Percentiles rank a stretch among this genome's conserved stretches.
phyloP scores from a whole-genome alignment of 2,888 invertebrate species.

The Catocala fraxini region DNA sequence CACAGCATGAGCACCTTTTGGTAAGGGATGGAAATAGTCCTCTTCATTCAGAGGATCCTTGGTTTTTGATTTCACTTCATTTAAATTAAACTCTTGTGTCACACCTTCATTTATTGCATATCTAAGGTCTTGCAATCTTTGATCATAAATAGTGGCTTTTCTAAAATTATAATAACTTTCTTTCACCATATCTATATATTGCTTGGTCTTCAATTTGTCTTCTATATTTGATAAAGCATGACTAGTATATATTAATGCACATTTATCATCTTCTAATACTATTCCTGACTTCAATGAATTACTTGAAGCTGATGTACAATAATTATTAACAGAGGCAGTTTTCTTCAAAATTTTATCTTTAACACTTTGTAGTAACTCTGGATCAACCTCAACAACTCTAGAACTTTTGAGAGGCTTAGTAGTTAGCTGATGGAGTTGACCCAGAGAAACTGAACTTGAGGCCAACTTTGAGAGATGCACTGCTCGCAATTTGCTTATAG shows the following conservation, averaged over 20 bases:
- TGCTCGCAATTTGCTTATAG: constrained; percentile 90
- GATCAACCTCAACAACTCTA: constrained; percentile 71
- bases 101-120: constrained; percentile 84
- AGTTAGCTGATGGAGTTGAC: constrained; percentile 88
- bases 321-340: constrained; percentile 37
- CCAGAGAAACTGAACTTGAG: constrained; percentile 85
- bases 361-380: constrained; percentile 76
- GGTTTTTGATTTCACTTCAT: constrained; percentile 36
- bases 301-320: constrained; percentile 34
- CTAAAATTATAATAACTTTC: constrained; percentile 84
- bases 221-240: constrained; percentile 70
- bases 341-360: constrained; percentile 79
- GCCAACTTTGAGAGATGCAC: constrained; percentile 90
- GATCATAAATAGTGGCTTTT: constrained; percentile 80
- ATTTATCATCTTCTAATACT: constrained; percentile 77
- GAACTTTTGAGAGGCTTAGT: constrained; percentile 60
- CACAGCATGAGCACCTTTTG: constrained; percentile 80
- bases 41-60: constrained; percentile 34
- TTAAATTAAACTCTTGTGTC: constrained; percentile 74
- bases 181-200: constrained; percentile 75
- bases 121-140: constrained; percentile 78
- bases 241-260: constrained; percentile 77
- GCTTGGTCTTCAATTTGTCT: constrained; percentile 71
- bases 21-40: constrained; percentile 46
- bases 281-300: constrained; percentile 39